These are phyloP conservation scores for Apeltes quadracus DNA, from an alignment of 2,113 vertebrate genomes.

Conservation along the genomic window DNA sequence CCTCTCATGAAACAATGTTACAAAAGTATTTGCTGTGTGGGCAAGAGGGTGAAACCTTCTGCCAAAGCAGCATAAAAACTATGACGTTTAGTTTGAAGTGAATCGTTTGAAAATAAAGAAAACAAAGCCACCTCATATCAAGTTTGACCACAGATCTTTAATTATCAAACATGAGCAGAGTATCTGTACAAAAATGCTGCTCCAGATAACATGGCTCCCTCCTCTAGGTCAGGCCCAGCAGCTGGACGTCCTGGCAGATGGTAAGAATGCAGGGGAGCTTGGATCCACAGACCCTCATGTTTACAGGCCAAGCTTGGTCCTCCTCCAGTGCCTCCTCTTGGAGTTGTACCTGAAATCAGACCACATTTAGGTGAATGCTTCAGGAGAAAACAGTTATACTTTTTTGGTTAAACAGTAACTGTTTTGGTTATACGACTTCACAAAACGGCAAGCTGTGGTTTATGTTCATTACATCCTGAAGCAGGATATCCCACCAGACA, in stretches of 20 bases:
- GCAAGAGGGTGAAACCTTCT: neutral
- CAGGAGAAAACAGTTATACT: neutral
- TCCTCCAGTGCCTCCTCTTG: conserved; percentile 99
- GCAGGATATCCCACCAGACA: too few relatives aligned
- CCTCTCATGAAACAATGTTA: neutral
- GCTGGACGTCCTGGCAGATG: conserved; percentile 59
- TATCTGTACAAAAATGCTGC: conserved; percentile 78
- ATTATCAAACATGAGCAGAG: conserved; percentile 77
- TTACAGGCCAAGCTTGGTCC: conserved; percentile 97
- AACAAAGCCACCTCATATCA: neutral
- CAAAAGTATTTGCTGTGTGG: neutral
- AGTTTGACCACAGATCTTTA: conserved; percentile 73
- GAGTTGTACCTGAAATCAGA: conserved; percentile 92
- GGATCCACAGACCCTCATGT: conserved; percentile 38
- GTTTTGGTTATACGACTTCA: too few relatives aligned
- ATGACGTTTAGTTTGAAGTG: neutral
- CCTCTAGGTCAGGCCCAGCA: conserved; percentile 51
- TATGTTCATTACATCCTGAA: too few relatives aligned
- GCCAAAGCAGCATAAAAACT: neutral
- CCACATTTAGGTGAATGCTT: neutral
- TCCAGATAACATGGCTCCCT: conserved; percentile 64
- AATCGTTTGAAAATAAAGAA: neutral
- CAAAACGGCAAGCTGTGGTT: too few relatives aligned
- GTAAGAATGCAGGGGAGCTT: conserved; percentile 34
- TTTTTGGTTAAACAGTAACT: too few relatives aligned